Evolutionary conservation across 2,113 vertebrate species (phyloP).

Genomic region (Microcebus jonahi): DNA sequence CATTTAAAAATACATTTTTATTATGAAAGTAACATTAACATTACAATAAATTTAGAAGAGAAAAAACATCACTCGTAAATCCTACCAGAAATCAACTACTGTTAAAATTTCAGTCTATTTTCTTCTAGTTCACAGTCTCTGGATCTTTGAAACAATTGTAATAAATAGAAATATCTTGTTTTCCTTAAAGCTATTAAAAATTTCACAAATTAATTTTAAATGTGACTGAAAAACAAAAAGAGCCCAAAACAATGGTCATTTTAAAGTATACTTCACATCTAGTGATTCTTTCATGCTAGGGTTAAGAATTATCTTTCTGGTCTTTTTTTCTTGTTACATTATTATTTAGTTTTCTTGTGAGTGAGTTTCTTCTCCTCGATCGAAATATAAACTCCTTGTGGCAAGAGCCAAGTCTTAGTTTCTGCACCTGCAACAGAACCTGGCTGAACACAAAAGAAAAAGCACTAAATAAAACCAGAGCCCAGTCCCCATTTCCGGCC

Average conservation of each 20-base stretch:
- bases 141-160: neutral
- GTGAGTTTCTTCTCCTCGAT: neutral
- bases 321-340: neutral
- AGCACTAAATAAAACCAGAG: neutral
- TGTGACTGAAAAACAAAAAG: neutral
- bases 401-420: neutral
- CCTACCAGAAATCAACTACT: neutral
- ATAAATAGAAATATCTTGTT: neutral
- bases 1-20: neutral
- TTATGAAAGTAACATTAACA: neutral
- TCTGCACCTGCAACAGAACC: neutral
- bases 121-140: neutral
- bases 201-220: constrained; percentile 29
- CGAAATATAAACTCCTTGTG: neutral
- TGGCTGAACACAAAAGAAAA: neutral
- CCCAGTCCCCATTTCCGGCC: rapidly evolving
- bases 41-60: neutral
- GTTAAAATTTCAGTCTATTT: neutral
- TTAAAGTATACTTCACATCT: neutral
- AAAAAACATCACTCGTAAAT: neutral
- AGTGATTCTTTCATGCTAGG: neutral
- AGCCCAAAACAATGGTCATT: neutral
- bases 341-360: neutral
- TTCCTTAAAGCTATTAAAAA: neutral
- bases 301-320: neutral